Base-by-base conservation (phyloP, 1,140 invertebrate species). In the Cyclina sinensis region DNA sequence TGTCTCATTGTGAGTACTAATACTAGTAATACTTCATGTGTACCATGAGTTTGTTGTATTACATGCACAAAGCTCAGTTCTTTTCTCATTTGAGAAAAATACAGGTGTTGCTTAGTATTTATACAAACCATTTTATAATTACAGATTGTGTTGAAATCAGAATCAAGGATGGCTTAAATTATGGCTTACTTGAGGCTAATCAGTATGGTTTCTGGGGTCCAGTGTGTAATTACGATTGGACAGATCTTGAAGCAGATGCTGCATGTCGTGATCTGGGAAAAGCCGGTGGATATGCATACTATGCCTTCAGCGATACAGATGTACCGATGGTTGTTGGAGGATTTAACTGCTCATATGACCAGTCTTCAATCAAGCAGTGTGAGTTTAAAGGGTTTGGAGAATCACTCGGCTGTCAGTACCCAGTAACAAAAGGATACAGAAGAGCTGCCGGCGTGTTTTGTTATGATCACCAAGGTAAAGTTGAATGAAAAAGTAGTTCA, bases 151-250 rank as follows among this genome's bases (percentile, higher is more conserved):
- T 46, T n/a, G 62, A 73, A 21, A 27, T 70, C 39, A 30, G 59
- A 48, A 68, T 68, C 21, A 27, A 59, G 48, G 46, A 21, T 48
- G 57, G 62, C 24, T 16, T 2, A 32, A 73, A 54, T 65, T 84
- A 81, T 57, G 91, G 89, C 7, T 27, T 39, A 1, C 54, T 92
- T 11, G 74, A 90, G 54, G 90, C 74, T 1, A 84, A 90, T 43
- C 68, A 86, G 16, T 91, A 91, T 48, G 91, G 91, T 11, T 89
- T 91, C 87, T 91, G 89, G 89, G 91, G 91, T 2, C 91, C 91
- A 0, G 80, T 91, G 2, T 91, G 91, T 76, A 74, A 90, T 65
- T 80, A 21, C 27, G 88, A 73, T 21, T 91, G 91, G 91, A 90
- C 81, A 35, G 85, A 91, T 48, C 35, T 62, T 0, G 89, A 89